phyloP scores from a whole-genome alignment of 2,797 vertebrate genomes.

The Sebastes minor region DNA sequence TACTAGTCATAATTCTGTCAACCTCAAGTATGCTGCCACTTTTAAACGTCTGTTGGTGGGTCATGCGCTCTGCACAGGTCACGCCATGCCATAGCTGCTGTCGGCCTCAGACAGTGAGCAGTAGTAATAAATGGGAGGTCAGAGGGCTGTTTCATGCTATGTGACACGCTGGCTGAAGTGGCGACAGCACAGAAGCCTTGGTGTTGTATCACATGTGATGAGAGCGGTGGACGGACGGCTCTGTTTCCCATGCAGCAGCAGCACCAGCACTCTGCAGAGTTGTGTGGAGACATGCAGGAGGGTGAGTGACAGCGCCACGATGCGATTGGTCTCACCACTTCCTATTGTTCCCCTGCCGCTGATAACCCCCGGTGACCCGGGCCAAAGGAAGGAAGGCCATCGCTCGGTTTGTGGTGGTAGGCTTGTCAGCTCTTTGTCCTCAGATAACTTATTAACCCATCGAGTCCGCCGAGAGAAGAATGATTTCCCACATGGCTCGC shows the following conservation, averaged over 20 bases:
- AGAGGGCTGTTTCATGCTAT: conserved; percentile 38
- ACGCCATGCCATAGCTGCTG: not conserved
- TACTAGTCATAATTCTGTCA: not conserved
- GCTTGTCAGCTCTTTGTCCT: conserved; percentile 80
- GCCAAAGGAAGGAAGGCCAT: conserved; percentile 75
- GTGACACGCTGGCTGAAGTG: conserved; percentile 53
- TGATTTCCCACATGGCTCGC: conserved; percentile 68
- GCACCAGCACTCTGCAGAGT: conserved; percentile 26
- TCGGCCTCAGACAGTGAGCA: conserved; percentile 20
- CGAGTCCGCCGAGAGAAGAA: conserved; percentile 70
- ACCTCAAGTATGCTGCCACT: not conserved
- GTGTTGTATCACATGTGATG: conserved; percentile 55
- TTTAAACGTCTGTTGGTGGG: not conserved
- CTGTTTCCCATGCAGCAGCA: conserved; percentile 38
- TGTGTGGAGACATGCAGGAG: conserved; percentile 62
- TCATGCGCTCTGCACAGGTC: not conserved
- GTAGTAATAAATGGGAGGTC: conserved; percentile 37
- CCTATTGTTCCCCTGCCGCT: conserved; percentile 80
- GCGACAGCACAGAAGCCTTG: conserved; percentile 62
- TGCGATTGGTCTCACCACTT: conserved; percentile 72
- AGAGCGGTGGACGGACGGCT: conserved; percentile 29
- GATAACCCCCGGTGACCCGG: conserved; percentile 80
- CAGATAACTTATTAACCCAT: conserved; percentile 84
- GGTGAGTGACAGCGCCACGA: conserved; percentile 58
- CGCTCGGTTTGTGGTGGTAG: conserved; percentile 63